Conservation (phyloP, 2,113 vertebrate genomes). For the Poeciliopsis retropinna region DNA sequence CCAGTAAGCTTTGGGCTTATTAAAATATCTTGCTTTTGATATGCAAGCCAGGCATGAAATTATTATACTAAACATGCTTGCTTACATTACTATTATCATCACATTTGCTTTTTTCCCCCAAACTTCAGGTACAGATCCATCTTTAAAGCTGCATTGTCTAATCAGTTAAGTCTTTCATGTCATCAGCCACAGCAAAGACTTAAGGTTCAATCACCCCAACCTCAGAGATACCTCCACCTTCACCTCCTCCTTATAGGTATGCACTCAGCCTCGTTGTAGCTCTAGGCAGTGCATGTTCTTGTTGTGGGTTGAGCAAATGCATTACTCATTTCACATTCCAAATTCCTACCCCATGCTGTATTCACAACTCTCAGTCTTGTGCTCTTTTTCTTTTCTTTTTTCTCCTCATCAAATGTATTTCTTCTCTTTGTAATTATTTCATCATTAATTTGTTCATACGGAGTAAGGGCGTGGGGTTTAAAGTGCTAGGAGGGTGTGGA, state of each 20-base stretch:
- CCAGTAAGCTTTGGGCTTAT: too few relatives aligned
- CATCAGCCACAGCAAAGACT: slow-evolving; percentile 25
- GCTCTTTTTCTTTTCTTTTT: slow-evolving; percentile 13
- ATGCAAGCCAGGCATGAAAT: too few relatives aligned
- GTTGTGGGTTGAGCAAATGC: slow-evolving; percentile 84
- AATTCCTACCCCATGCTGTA: slow-evolving; percentile 76
- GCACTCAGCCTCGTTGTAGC: slow-evolving; percentile 77
- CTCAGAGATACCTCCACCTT: slow-evolving; percentile 31
- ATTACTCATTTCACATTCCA: slow-evolving; percentile 85
- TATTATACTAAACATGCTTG: too few relatives aligned
- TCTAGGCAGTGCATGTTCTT: slow-evolving; percentile 81
- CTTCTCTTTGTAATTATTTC: slow-evolving; percentile 30
- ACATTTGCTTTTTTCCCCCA: neutral
- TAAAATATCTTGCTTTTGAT: too few relatives aligned
- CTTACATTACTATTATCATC: too few relatives aligned
- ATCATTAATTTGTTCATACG: neutral
- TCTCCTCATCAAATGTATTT: slow-evolving; percentile 25
- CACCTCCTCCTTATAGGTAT: slow-evolving; percentile 74
- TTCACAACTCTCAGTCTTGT: slow-evolving; percentile 38
- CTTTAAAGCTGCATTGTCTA: slow-evolving; percentile 25
- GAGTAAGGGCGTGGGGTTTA: slow-evolving; percentile 38
- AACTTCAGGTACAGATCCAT: slow-evolving; percentile 34
- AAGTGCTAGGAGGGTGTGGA: slow-evolving; percentile 44
- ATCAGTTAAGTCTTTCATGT: slow-evolving; percentile 47
- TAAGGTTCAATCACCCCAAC: slow-evolving; percentile 34